These are phyloP conservation scores for Cerastis rubricosa DNA, from an alignment of 2,888 invertebrate species.

Conservation along the genomic window DNA sequence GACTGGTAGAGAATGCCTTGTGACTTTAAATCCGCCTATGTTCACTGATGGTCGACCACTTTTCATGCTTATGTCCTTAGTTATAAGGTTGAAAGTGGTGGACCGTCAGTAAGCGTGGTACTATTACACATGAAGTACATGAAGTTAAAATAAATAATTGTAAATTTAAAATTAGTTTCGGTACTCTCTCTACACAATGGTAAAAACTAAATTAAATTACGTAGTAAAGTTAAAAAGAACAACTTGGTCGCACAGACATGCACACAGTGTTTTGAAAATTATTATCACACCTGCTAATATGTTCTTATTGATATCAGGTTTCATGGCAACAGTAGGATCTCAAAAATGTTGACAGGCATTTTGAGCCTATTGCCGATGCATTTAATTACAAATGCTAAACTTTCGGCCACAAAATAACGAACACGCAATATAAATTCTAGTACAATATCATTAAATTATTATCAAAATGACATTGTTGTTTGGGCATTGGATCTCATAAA, in stretches of 20 bases:
- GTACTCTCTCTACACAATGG: no score
- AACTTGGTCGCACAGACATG: not conserved
- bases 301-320: conserved; percentile 1
- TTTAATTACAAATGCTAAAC: not conserved
- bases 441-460: not conserved
- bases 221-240: not conserved
- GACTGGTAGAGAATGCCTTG: not conserved
- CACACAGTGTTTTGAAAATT: not conserved
- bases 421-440: not conserved
- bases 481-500: not conserved
- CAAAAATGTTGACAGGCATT: not conserved
- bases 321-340: not conserved
- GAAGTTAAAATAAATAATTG: no score
- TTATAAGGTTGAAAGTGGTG: no score
- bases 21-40: not conserved
- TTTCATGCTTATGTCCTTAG: no score
- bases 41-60: no score
- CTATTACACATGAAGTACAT: no score
- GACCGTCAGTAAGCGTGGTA: no score
- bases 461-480: not conserved
- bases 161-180: not conserved
- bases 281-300: not conserved
- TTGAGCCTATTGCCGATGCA: not conserved
- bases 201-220: no score
- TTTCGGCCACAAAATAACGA: not conserved